phyloP scores from a whole-genome alignment of 1,140 invertebrate genomes.

The Chionoecetes opilio region DNA sequence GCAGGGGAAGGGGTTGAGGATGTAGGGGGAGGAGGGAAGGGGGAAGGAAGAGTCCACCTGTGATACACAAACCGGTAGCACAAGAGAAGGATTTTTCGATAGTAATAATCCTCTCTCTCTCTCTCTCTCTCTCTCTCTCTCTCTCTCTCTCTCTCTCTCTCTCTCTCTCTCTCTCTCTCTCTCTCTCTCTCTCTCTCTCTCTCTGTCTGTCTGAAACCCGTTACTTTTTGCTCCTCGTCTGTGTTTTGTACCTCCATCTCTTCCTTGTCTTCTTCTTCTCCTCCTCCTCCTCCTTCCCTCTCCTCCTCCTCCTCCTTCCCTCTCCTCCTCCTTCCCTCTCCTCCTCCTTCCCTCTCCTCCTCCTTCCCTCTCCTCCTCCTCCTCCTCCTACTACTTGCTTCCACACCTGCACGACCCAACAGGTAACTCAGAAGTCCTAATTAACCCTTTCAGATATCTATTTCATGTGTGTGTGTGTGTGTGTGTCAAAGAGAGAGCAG shows the following conservation, averaged over 20 bases:
- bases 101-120: no score
- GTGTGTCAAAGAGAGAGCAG: no score
- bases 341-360: neutral
- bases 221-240: no score
- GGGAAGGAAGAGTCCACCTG: neutral
- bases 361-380: neutral
- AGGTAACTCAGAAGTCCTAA: no score
- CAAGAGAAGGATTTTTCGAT: neutral
- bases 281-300: neutral
- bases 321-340: no score
- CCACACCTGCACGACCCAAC: neutral
- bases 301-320: neutral
- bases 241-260: neutral
- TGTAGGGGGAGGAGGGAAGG: neutral
- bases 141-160: neutral
- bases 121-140: neutral
- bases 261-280: neutral
- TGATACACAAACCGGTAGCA: constrained; percentile 34
- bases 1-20: neutral
- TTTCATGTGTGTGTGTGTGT: no score
- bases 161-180: constrained; percentile 18
- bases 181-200: neutral
- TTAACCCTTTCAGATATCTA: no score
- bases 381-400: neutral
- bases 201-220: neutral